Evolutionary conservation across 2,113 vertebrate genomes (phyloP).

Genomic region (Panurus biarmicus): DNA sequence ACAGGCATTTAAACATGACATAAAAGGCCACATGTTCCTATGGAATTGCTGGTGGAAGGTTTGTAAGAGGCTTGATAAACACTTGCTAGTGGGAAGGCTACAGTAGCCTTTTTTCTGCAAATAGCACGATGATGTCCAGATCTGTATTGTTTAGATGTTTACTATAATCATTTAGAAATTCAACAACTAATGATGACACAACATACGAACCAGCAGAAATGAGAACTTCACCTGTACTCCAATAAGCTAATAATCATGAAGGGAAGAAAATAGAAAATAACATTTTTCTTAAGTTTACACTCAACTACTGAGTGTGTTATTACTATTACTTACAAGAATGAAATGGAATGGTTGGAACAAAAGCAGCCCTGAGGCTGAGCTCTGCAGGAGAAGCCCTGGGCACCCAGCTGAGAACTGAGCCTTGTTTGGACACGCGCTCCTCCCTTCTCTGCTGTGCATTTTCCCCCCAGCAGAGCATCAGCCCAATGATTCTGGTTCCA

Average conservation of each 20-base stretch:
- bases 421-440: neutral
- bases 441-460: neutral
- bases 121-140: neutral
- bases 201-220: neutral
- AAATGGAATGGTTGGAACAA: neutral
- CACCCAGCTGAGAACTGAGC: neutral
- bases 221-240: neutral
- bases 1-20: neutral
- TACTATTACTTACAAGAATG: neutral
- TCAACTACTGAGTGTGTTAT: neutral
- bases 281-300: neutral
- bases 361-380: neutral
- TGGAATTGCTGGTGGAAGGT: neutral
- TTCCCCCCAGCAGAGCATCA: neutral
- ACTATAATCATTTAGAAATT: neutral
- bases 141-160: neutral
- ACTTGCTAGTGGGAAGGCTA: neutral
- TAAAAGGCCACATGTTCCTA: neutral
- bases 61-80: neutral
- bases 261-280: neutral
- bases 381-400: neutral
- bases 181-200: neutral
- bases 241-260: neutral
- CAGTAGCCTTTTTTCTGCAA: neutral
- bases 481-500: neutral